Conservation (phyloP, 2,113 vertebrate species). For the Dasyurus viverrinus region DNA sequence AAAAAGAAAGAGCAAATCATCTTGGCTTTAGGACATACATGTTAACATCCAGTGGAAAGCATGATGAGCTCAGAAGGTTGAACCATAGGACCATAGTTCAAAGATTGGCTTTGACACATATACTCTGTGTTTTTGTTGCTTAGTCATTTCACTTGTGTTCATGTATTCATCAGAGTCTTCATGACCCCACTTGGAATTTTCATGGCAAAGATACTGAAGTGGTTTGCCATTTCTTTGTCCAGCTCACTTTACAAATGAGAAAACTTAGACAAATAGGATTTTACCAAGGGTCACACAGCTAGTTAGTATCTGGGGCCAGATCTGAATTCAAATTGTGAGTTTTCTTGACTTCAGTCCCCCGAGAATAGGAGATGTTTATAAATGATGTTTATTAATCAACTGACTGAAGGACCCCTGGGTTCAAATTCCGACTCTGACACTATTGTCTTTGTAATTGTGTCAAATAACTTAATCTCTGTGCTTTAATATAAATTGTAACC, state of each 20-base stretch:
- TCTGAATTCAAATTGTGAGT: not conserved
- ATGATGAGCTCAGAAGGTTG: not conserved
- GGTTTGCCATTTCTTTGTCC: not conserved
- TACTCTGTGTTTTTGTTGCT: too few species aligned
- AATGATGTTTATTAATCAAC: not conserved
- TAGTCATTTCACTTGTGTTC: not conserved
- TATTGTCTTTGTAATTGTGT: not conserved
- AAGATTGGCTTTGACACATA: not conserved
- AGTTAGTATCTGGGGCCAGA: not conserved
- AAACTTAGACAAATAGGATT: not conserved
- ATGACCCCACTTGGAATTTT: not conserved
- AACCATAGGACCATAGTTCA: not conserved
- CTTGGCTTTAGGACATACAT: slow-evolving; percentile 32
- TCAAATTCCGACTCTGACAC: not conserved
- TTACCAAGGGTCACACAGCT: not conserved
- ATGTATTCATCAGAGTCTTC: not conserved
- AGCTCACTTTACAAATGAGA: not conserved
- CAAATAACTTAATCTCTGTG: not conserved
- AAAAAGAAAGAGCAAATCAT: slow-evolving; percentile 54
- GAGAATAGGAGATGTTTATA: not conserved
- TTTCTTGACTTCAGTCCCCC: not conserved
- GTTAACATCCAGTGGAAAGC: not conserved
- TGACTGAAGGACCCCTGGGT: not conserved
- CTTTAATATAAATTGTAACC: not conserved
- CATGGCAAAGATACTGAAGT: too few species aligned